Percentiles rank a stretch among this genome's conserved stretches.
These are phyloP conservation scores for Akabosia matsudoensis DNA, from an alignment of 1,140 invertebrate genomes.

Conservation along the genomic window DNA sequence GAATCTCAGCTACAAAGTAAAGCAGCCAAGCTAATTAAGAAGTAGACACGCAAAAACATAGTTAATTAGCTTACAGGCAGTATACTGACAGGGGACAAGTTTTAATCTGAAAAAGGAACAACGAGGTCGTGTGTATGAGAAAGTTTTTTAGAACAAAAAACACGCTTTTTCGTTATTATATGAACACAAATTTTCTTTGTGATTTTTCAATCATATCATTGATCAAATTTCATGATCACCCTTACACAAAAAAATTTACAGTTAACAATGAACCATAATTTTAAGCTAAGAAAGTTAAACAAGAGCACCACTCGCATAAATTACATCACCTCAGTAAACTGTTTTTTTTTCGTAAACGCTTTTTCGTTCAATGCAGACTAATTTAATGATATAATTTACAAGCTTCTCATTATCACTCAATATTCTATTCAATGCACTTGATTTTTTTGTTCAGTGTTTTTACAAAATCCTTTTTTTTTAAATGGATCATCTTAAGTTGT, in stretches of 20 bases:
- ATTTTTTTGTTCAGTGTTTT: neutral
- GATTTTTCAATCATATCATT: conserved; percentile 10
- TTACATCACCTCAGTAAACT: too few species aligned
- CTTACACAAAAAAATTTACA: neutral
- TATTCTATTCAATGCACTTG: neutral
- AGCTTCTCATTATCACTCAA: neutral
- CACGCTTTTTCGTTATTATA: neutral
- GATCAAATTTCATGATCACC: neutral
- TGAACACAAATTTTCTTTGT: neutral
- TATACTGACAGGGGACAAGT: too few species aligned
- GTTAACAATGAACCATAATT: neutral
- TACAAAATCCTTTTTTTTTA: neutral
- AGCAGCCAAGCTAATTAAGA: conserved; percentile 1
- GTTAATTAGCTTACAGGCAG: neutral
- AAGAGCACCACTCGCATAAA: too few species aligned
- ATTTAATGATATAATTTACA: neutral
- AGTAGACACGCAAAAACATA: neutral
- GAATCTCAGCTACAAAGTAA: conserved; percentile 16
- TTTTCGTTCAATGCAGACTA: neutral
- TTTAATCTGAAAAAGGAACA: too few species aligned
- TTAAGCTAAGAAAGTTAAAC: neutral
- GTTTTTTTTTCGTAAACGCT: neutral
- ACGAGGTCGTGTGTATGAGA: neutral
- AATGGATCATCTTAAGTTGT: neutral
- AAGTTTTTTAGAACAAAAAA: neutral